These are phyloP conservation scores for Leptopilina syphax DNA, from an alignment of 2,888 invertebrate genomes.

Conservation along the genomic window DNA sequence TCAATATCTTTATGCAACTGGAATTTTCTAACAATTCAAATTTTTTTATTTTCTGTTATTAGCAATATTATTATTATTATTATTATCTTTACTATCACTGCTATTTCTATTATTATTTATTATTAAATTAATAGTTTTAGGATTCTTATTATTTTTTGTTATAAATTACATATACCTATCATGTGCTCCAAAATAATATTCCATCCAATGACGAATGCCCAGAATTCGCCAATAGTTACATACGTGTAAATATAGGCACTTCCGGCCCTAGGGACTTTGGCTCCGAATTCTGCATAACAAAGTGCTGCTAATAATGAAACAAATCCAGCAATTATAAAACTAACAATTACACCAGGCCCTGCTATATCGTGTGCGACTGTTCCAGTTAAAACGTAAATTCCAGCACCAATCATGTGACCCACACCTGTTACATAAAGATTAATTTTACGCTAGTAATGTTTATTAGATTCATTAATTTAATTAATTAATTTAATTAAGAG, in stretches of 20 bases:
- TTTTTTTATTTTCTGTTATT: too few species aligned
- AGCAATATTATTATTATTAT: too few species aligned
- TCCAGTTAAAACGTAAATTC: constrained; percentile 94
- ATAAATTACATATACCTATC: constrained; percentile 80
- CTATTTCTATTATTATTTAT: too few species aligned
- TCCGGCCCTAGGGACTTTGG: constrained; percentile 91
- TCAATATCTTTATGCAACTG: too few species aligned
- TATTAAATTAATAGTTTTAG: too few species aligned
- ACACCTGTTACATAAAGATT: constrained; percentile 81
- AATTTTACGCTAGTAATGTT: neutral
- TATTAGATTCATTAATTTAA: too few species aligned
- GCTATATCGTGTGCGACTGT: constrained; percentile 89
- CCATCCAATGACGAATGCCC: constrained; percentile 97
- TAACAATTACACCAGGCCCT: constrained; percentile 89
- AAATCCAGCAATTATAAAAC: constrained; percentile 87
- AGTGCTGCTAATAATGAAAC: constrained; percentile 89
- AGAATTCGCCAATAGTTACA: constrained; percentile 94
- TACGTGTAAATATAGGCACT: constrained; percentile 97
- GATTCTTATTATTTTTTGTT: too few species aligned
- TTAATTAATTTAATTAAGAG: too few species aligned
- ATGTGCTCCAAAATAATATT: constrained; percentile 94
- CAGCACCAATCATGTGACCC: constrained; percentile 97
- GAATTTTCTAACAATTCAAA: too few species aligned
- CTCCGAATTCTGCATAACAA: constrained; percentile 94
- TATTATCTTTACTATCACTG: too few species aligned